Evolutionary conservation across 2,888 invertebrate genomes (phyloP).

Genomic region (Scelioninae gen. 2): DNA sequence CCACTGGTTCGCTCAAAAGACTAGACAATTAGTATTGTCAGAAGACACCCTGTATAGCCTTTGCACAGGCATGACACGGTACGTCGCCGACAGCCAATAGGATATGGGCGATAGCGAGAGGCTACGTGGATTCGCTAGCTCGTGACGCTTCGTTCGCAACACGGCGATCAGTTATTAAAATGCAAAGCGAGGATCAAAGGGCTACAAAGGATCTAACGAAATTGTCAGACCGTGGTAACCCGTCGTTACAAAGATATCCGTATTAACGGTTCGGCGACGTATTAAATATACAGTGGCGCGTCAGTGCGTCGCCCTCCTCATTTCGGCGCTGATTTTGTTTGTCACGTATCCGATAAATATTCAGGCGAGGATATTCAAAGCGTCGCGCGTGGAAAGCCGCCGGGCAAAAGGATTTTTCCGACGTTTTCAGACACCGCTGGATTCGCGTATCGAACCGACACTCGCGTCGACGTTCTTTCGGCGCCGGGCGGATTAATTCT

Average conservation of each 20-base stretch:
- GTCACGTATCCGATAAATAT: slow-evolving; percentile 52
- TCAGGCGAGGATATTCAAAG: slow-evolving; percentile 40
- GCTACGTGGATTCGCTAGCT: slow-evolving; percentile 33
- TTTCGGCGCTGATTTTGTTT: slow-evolving; percentile 48
- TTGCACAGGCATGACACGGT: slow-evolving; percentile 21
- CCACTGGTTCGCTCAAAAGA: slow-evolving; percentile 52
- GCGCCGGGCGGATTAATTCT: too few relatives aligned
- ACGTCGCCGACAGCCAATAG: slow-evolving; percentile 46
- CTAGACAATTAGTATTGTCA: slow-evolving; percentile 64
- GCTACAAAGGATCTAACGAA: slow-evolving; percentile 65
- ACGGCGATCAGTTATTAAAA: slow-evolving; percentile 66
- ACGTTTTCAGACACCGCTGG: too few relatives aligned
- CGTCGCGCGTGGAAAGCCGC: slow-evolving; percentile 12
- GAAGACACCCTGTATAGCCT: slow-evolving; percentile 58
- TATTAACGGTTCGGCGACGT: slow-evolving; percentile 40
- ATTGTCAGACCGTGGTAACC: slow-evolving; percentile 54
- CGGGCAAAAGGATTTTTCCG: too few relatives aligned
- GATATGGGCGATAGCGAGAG: slow-evolving; percentile 35
- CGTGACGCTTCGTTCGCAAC: slow-evolving; percentile 51
- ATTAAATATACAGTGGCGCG: slow-evolving; percentile 38
- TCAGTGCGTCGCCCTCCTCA: slow-evolving; percentile 28
- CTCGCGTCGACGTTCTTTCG: too few relatives aligned
- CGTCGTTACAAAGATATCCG: slow-evolving; percentile 51
- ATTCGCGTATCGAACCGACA: too few relatives aligned
- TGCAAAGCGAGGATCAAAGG: slow-evolving; percentile 70